These are phyloP conservation scores for Griposia aprilina DNA, from an alignment of 2,888 invertebrate species.

Conservation along the genomic window DNA sequence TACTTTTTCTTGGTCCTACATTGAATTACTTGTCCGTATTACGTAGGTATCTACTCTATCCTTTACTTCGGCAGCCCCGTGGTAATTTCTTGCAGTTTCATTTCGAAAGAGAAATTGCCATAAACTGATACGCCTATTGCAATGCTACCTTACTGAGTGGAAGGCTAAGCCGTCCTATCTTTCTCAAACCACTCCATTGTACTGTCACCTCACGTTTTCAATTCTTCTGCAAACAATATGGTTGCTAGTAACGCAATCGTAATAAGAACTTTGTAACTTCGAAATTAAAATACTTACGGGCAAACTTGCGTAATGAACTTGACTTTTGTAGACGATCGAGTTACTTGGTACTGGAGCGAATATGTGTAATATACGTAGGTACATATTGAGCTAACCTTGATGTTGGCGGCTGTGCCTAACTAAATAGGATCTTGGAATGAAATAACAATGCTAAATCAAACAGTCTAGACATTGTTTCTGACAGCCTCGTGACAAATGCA, in stretches of 20 bases:
- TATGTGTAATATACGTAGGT: slow-evolving; percentile 14
- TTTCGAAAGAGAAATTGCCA: slow-evolving; percentile 62
- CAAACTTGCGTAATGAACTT: slow-evolving; percentile 56
- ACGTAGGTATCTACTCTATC: background rate
- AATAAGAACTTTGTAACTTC: slow-evolving; percentile 51
- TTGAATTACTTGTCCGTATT: background rate
- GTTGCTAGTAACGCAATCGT: slow-evolving; percentile 45
- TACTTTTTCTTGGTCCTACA: background rate
- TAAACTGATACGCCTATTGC: slow-evolving; percentile 54
- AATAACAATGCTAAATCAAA: slow-evolving; percentile 53
- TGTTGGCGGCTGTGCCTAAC: slow-evolving; percentile 14
- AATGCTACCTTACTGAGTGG: slow-evolving; percentile 42
- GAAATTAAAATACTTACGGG: slow-evolving; percentile 57
- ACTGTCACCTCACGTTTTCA: slow-evolving; percentile 58
- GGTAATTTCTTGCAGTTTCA: slow-evolving; percentile 50
- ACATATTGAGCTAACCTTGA: slow-evolving; percentile 28
- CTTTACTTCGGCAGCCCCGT: slow-evolving; percentile 12
- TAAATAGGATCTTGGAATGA: slow-evolving; percentile 26
- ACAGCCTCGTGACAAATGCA: slow-evolving; percentile 37
- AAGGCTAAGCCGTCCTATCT: slow-evolving; percentile 44
- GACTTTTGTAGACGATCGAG: slow-evolving; percentile 39
- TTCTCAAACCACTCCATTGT: slow-evolving; percentile 54
- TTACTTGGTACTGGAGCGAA: slow-evolving; percentile 31
- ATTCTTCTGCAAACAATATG: slow-evolving; percentile 61
- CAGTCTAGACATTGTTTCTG: slow-evolving; percentile 52